A percentile compares a stretch with the other conserved stretches of the same genome.
Conservation (phyloP, 2,113 vertebrate species). For the Pluvialis apricaria region DNA sequence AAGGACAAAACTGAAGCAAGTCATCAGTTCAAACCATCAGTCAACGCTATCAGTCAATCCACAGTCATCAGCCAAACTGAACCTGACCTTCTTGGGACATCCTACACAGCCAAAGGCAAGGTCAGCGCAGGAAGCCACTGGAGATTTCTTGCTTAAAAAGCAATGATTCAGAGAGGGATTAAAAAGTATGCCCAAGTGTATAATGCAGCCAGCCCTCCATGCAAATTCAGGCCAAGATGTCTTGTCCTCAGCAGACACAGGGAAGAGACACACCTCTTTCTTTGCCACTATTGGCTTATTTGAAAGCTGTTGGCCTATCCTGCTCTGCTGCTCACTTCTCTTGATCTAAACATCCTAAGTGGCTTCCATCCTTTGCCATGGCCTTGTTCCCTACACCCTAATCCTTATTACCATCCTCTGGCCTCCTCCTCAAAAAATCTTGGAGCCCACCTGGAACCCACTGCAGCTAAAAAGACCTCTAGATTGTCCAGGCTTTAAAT, state of each 20-base stretch:
- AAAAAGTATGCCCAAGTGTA: not conserved
- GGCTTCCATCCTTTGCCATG: not conserved
- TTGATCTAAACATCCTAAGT: not conserved
- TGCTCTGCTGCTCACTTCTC: not conserved
- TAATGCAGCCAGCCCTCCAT: not conserved
- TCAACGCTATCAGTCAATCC: not conserved
- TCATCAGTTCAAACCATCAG: not conserved
- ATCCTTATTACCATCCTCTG: not conserved
- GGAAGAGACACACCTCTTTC: not conserved
- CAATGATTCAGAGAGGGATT: not conserved
- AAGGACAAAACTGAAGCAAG: not conserved
- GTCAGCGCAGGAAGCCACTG: not conserved
- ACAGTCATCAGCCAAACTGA: not conserved
- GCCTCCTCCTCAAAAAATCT: not conserved
- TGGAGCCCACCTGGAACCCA: not conserved
- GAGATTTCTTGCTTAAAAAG: not conserved
- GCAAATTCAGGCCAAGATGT: not conserved
- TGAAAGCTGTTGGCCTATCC: not conserved
- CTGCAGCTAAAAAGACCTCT: not conserved
- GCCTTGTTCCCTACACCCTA: not conserved
- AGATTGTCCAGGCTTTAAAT: not conserved
- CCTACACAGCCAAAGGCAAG: not conserved
- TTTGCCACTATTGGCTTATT: not conserved
- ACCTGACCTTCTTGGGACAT: not conserved
- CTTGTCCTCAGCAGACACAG: not conserved